These are phyloP conservation scores for Eurytoma californica DNA, from an alignment of 2,888 invertebrate genomes.

Conservation along the genomic window DNA sequence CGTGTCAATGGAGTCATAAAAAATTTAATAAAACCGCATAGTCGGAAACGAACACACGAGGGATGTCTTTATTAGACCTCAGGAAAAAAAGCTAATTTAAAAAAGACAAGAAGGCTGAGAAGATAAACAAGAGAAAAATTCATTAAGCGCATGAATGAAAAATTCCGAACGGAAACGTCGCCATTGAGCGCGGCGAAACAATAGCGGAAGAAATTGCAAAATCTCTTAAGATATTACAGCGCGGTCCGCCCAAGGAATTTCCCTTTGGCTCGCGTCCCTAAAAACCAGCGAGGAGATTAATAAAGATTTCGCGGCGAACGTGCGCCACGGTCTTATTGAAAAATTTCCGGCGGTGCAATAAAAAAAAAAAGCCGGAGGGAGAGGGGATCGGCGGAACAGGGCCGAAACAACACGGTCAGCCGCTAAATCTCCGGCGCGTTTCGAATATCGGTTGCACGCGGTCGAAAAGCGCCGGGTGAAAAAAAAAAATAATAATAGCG, in stretches of 20 bases:
- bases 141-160: too few relatives aligned
- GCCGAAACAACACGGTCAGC: constrained; percentile 14
- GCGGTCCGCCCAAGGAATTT: neutral
- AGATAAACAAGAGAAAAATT: too few relatives aligned
- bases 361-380: neutral
- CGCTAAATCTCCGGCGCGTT: constrained; percentile 31
- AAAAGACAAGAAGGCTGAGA: too few relatives aligned
- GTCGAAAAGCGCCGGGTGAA: neutral
- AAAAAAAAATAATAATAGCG: constrained; percentile 12
- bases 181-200: neutral
- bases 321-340: constrained; percentile 4
- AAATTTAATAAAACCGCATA: too few relatives aligned
- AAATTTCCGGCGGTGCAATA: neutral
- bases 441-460: constrained; percentile 33
- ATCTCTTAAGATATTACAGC: neutral
- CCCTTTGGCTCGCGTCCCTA: neutral
- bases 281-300: constrained; percentile 9
- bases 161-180: neutral
- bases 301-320: neutral
- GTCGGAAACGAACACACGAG: too few relatives aligned
- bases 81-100: too few relatives aligned
- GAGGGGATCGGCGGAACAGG: too few relatives aligned
- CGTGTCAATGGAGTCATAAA: too few relatives aligned
- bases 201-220: neutral
- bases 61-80: too few relatives aligned